A percentile compares a stretch with the other conserved stretches of the same genome.
Evolutionary conservation across 2,797 vertebrate species (phyloP).

Genomic region (Hafferia zeledoni): DNA sequence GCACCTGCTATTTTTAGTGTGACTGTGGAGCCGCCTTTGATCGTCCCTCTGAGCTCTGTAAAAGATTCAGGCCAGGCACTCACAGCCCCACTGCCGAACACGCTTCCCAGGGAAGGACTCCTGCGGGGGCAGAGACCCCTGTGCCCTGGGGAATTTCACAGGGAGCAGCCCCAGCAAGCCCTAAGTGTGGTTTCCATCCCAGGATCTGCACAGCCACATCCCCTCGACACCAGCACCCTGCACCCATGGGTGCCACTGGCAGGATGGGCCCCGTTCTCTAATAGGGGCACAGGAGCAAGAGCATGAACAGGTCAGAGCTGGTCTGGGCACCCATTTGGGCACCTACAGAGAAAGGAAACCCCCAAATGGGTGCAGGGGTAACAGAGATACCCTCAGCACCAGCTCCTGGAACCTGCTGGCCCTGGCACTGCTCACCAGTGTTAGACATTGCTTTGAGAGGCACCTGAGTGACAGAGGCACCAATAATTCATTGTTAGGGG

Average conservation of each 20-base stretch:
- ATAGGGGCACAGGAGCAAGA: fast-evolving
- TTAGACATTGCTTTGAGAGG: fast-evolving
- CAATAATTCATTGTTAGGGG: not conserved
- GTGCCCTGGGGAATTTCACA: fast-evolving
- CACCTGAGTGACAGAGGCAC: not conserved
- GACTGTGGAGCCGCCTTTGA: not conserved
- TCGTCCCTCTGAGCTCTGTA: not conserved
- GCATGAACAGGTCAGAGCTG: not conserved
- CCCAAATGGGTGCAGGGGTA: fast-evolving
- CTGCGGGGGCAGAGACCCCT: fast-evolving
- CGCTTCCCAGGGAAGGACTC: fast-evolving
- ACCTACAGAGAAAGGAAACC: not conserved
- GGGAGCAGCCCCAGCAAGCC: fast-evolving
- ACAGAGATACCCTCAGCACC: fast-evolving
- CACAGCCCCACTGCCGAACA: fast-evolving
- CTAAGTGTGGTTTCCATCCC: fast-evolving
- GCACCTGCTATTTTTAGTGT: not conserved
- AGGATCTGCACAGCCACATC: too few species aligned
- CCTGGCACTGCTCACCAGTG: not conserved
- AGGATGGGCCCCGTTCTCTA: fast-evolving
- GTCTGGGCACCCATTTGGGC: not conserved
- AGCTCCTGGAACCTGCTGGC: not conserved
- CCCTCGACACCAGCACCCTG: not conserved
- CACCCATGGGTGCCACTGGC: not conserved
- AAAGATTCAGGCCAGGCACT: not conserved